A percentile compares a stretch with the other conserved stretches of the same genome.
These are phyloP conservation scores for Mormyrus proboscirostris DNA, from an alignment of 2,797 vertebrate genomes.

Conservation along the genomic window DNA sequence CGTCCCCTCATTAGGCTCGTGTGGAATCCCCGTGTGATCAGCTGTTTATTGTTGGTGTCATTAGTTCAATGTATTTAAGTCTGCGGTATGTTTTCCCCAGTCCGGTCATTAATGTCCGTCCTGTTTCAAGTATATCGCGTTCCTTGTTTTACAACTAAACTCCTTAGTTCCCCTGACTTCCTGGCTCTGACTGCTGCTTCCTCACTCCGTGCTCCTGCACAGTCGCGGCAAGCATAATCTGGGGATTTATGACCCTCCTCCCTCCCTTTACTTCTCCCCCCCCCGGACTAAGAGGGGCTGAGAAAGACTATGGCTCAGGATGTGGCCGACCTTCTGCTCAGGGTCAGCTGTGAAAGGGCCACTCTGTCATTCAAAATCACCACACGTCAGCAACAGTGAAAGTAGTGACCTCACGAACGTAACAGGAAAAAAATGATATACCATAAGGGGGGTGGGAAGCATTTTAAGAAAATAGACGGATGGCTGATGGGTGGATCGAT, in stretches of 20 bases:
- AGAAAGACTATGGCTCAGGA: not conserved
- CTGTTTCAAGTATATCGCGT: too few relatives aligned
- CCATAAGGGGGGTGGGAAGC: not conserved
- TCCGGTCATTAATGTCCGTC: too few relatives aligned
- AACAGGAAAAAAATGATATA: not conserved
- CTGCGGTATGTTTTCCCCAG: too few relatives aligned
- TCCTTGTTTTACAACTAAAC: too few relatives aligned
- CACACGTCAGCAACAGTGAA: conserved; percentile 16
- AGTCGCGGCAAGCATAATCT: not conserved
- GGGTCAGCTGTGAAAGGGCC: conserved; percentile 7
- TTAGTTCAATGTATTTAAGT: too few relatives aligned
- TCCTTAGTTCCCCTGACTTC: too few relatives aligned
- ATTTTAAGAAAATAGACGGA: not conserved
- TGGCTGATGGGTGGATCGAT: not conserved
- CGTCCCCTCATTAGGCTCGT: too few relatives aligned
- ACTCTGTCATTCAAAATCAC: conserved; percentile 22
- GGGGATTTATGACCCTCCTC: conserved; percentile 7
- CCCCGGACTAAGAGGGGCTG: not conserved
- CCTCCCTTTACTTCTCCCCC: not conserved
- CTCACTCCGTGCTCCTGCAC: too few relatives aligned
- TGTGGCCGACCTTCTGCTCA: conserved; percentile 8
- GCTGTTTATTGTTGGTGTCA: too few relatives aligned
- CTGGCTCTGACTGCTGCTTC: too few relatives aligned
- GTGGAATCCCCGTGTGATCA: too few relatives aligned
- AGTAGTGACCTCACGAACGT: conserved; percentile 1